These are phyloP conservation scores for Lochmaea capreae DNA, from an alignment of 2,888 invertebrate species.

Conservation along the genomic window DNA sequence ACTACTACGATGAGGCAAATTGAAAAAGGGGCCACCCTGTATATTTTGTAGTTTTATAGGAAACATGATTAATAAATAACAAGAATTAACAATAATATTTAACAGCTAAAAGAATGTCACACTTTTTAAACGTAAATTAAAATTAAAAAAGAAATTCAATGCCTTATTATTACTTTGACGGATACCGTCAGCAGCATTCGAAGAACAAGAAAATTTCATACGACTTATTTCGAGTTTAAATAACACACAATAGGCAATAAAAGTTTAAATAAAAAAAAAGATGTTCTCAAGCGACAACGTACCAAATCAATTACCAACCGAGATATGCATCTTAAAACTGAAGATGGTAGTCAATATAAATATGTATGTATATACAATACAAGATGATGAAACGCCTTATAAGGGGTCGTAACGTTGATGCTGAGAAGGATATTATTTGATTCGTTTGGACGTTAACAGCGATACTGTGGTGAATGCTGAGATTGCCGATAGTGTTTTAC, in stretches of 20 bases:
- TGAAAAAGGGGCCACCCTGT: no score
- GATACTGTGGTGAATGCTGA: neutral
- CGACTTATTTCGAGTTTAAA: slow-evolving; percentile 15
- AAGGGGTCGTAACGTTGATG: slow-evolving; percentile 10
- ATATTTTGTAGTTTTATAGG: no score
- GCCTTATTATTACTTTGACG: neutral
- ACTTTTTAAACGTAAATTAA: neutral
- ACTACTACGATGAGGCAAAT: no score
- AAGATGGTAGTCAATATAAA: slow-evolving; percentile 33
- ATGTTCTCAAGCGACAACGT: slow-evolving; percentile 26
- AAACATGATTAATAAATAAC: no score
- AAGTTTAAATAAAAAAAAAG: slow-evolving; percentile 20
- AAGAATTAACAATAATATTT: no score
- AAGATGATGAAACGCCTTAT: slow-evolving; percentile 29
- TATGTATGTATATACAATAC: slow-evolving; percentile 31
- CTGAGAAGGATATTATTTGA: neutral
- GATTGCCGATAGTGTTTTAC: neutral
- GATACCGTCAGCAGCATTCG: neutral
- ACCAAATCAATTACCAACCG: slow-evolving; percentile 31
- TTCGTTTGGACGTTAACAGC: neutral
- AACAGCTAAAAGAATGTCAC: neutral
- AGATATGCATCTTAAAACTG: slow-evolving; percentile 32
- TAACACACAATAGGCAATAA: slow-evolving; percentile 32
- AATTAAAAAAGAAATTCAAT: neutral
- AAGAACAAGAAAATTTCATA: slow-evolving; percentile 13